phyloP scores from a whole-genome alignment of 2,797 vertebrate species.

The Taenioides sp. region DNA sequence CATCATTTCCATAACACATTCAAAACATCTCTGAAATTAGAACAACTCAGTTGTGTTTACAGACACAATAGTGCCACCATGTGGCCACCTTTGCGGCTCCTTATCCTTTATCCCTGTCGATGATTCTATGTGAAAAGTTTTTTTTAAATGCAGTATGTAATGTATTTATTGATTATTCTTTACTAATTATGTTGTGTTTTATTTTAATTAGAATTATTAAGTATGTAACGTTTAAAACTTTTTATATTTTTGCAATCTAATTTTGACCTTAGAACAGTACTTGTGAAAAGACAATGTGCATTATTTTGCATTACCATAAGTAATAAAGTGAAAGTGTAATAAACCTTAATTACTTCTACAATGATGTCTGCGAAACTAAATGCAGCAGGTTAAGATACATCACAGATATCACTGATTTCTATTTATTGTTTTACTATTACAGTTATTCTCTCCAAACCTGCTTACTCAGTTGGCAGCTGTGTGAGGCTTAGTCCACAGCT shows the following conservation, averaged over 20 bases:
- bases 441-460: no score
- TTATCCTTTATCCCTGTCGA: constrained; percentile 5
- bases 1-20: not conserved
- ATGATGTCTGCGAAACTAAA: not conserved
- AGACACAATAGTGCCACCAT: constrained; percentile 16
- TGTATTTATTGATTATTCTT: constrained; percentile 10
- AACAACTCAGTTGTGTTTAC: constrained; percentile 5
- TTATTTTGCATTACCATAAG: not conserved
- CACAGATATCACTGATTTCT: no score
- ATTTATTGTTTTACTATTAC: no score
- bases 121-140: not conserved
- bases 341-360: not conserved
- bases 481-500: not conserved
- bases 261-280: not conserved
- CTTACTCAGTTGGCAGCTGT: not conserved
- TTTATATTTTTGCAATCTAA: not conserved
- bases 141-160: not conserved
- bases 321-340: not conserved
- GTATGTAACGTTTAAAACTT: not conserved
- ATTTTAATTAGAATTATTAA: not conserved
- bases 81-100: constrained; percentile 25
- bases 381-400: not conserved
- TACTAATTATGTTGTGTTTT: not conserved
- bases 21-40: not conserved
- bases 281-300: no score